Evolutionary conservation across 2,113 vertebrate genomes (phyloP).

Genomic region (Stercorarius parasiticus): DNA sequence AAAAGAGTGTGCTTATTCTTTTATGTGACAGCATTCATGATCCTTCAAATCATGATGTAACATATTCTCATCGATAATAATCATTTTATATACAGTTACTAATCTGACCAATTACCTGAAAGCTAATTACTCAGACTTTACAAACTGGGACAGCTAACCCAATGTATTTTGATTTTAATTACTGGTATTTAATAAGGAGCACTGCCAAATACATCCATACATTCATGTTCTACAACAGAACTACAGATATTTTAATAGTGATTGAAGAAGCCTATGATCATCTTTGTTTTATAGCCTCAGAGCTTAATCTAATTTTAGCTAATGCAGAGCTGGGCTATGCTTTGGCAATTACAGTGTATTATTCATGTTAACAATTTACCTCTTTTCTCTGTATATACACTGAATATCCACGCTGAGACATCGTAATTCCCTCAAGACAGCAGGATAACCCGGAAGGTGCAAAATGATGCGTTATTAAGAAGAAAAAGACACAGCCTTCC

Average conservation of each 20-base stretch:
- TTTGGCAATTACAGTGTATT: conserved; percentile 42
- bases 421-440: not conserved
- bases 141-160: conserved; percentile 55
- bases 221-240: conserved; percentile 67
- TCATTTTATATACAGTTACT: conserved; percentile 54
- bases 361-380: conserved; percentile 39
- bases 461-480: not conserved
- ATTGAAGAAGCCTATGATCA: conserved; percentile 64
- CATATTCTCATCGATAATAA: conserved; percentile 27
- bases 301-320: conserved; percentile 70
- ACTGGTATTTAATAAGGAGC: conserved; percentile 69
- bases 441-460: not conserved
- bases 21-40: conserved; percentile 51
- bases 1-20: conserved; percentile 70
- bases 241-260: conserved; percentile 69
- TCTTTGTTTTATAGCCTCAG: conserved; percentile 68
- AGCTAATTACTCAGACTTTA: conserved; percentile 66
- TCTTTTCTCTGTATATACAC: not conserved
- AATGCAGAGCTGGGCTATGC: not conserved
- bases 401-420: not conserved
- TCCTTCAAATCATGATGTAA: conserved; percentile 53
- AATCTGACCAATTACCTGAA: conserved; percentile 68
- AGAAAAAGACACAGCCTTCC: not conserved
- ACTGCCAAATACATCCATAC: conserved; percentile 64
- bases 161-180: conserved; percentile 70